These are phyloP conservation scores for Cryptocheilus praepositus DNA, from an alignment of 2,888 invertebrate species.

Conservation along the genomic window DNA sequence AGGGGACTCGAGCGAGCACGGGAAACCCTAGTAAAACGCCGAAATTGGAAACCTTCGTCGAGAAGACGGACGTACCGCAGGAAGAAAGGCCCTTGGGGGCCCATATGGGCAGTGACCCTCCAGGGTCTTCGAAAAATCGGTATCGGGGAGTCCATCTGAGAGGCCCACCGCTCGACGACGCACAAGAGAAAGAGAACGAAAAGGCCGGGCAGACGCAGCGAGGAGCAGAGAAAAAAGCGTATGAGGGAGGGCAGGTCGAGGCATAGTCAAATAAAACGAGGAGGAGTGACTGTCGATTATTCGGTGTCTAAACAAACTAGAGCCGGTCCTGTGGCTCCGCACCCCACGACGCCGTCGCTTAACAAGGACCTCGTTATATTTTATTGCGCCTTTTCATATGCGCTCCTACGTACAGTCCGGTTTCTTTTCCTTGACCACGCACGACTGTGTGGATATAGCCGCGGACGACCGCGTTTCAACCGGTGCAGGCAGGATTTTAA, in stretches of 20 bases:
- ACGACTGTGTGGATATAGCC: too few species aligned
- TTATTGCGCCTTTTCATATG: constrained; percentile 60
- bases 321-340: constrained; percentile 49
- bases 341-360: constrained; percentile 60
- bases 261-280: constrained; percentile 46
- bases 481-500: too few species aligned
- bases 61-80: constrained; percentile 42
- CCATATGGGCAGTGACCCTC: constrained; percentile 53
- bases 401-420: too few species aligned
- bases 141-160: constrained; percentile 46
- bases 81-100: constrained; percentile 33
- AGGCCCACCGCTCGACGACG: constrained; percentile 17
- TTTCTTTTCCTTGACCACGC: too few species aligned
- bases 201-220: constrained; percentile 12
- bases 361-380: constrained; percentile 75
- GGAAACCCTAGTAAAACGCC: constrained; percentile 47
- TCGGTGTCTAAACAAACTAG: constrained; percentile 74
- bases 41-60: constrained; percentile 58
- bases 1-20: constrained; percentile 15
- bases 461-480: too few species aligned
- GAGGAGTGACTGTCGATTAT: constrained; percentile 70
- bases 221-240: constrained; percentile 31
- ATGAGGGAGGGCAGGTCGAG: constrained; percentile 34
- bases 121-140: constrained; percentile 39
- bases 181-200: constrained; percentile 13